phyloP scores from a whole-genome alignment of 1,140 invertebrate genomes.

The Neotoxoptera formosana region DNA sequence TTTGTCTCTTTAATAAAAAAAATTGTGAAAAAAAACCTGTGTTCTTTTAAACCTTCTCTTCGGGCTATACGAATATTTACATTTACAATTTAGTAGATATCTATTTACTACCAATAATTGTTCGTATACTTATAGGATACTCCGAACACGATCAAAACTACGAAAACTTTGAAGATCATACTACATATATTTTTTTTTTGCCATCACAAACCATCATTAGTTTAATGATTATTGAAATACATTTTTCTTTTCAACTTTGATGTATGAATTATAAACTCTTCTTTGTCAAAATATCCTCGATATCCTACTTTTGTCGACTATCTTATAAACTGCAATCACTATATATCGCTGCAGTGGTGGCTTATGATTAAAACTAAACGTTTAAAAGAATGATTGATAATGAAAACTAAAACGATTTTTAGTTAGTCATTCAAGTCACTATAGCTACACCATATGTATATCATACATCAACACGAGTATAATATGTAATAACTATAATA shows the following conservation, averaged over 20 bases:
- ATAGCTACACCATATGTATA: neutral
- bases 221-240: neutral
- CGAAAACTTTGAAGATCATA: neutral
- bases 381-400: neutral
- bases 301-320: neutral
- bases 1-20: constrained; percentile 58
- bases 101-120: neutral
- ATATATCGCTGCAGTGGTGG: neutral
- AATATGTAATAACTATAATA: neutral
- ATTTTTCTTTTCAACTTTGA: neutral
- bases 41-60: neutral
- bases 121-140: neutral
- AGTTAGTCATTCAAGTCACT: neutral
- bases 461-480: neutral
- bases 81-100: neutral
- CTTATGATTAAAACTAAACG: neutral
- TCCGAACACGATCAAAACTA: neutral
- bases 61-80: neutral
- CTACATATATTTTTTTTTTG: neutral
- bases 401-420: neutral
- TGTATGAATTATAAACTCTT: neutral
- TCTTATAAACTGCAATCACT: neutral
- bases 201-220: neutral
- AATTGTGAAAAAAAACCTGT: constrained; percentile 10
- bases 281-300: no score